Conservation (phyloP, 2,888 invertebrate genomes). For the Dicyrtoma fusca region DNA sequence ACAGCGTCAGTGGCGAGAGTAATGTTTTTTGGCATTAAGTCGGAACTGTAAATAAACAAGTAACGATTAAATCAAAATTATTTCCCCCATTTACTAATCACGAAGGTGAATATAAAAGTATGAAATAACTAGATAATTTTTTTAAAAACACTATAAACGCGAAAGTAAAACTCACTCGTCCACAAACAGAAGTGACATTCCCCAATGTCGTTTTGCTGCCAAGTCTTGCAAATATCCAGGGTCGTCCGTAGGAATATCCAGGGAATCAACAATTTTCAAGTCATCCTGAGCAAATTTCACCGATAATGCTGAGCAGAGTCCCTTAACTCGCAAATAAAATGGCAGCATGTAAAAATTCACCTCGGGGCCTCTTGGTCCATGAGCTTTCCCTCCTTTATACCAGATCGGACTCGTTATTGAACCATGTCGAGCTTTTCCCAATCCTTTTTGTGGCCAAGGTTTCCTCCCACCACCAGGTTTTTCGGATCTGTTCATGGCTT, state of each 20-base stretch:
- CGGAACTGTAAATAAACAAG: constrained; percentile 68
- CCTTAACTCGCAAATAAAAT: constrained; percentile 73
- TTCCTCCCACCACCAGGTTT: constrained; percentile 86
- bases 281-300: constrained; percentile 92
- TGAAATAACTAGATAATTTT: neutral
- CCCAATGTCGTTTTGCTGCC: constrained; percentile 87
- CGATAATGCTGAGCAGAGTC: constrained; percentile 81
- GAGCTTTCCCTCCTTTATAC: constrained; percentile 76
- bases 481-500: constrained; percentile 80
- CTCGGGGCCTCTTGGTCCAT: constrained; percentile 90
- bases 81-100: neutral
- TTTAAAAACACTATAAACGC: neutral
- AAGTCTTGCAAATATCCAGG: constrained; percentile 77
- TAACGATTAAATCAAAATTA: neutral
- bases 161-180: constrained; percentile 73
- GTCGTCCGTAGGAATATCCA: constrained; percentile 84
- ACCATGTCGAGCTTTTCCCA: constrained; percentile 87
- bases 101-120: neutral
- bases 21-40: constrained; percentile 86
- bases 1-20: constrained; percentile 76
- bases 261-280: constrained; percentile 82
- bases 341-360: constrained; percentile 94
- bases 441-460: constrained; percentile 96
- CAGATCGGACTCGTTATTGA: constrained; percentile 88
- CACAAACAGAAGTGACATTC: constrained; percentile 90